Evolutionary conservation across 2,113 vertebrate genomes (phyloP), one percentile per base, ranked within the genome.

Genomic region (Melozone crissalis): DNA sequence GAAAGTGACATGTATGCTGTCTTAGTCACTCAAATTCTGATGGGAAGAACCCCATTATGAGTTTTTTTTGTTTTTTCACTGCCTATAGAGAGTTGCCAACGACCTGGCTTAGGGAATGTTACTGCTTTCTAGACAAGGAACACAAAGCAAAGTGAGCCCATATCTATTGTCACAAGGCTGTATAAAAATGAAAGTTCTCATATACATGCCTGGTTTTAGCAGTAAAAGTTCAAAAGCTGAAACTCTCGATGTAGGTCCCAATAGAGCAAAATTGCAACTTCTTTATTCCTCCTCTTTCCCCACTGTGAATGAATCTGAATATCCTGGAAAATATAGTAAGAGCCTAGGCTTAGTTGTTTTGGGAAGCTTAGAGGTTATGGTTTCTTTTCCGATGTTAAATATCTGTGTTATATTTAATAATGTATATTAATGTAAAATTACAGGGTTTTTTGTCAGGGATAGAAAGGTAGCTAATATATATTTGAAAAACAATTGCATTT

Each of bases 41-140:
- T 52, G 13, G n/a, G 5, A 69, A 47, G 12, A 81, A 17, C 0
- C 1, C 5, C 4, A 2, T 54, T 78, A 11, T 28, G 18, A 9
- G 68, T 14, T 65, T 65, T 55, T 41, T 59, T 61, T 26, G 6
- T 31, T 55, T 55, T 66, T 78, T 39, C 22, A 19, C 11, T 61
- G 12, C 6, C 9, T 65, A 7, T 37, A 27, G 13, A 27, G 6
- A 88, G 27, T 37, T 74, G 10, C 1, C 59, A 31, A 8, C 31
- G 11, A 63, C 26, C 27, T n/a, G 5, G 1, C 3, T 66, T 31
- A 71, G 15, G 7, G 4, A 35, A 41, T 24, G 14, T 9, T 69
- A 43, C 27, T 65, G 30, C 21, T 52, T 82, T 80, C 35, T 55
- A 55, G 7, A 30, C 10, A 76, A 76, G 20, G 6, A 84, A 35